A percentile compares a stretch with the other conserved stretches of the same genome.
Evolutionary conservation across 2,797 vertebrate genomes (phyloP).

Genomic region (Coregonus sp.): DNA sequence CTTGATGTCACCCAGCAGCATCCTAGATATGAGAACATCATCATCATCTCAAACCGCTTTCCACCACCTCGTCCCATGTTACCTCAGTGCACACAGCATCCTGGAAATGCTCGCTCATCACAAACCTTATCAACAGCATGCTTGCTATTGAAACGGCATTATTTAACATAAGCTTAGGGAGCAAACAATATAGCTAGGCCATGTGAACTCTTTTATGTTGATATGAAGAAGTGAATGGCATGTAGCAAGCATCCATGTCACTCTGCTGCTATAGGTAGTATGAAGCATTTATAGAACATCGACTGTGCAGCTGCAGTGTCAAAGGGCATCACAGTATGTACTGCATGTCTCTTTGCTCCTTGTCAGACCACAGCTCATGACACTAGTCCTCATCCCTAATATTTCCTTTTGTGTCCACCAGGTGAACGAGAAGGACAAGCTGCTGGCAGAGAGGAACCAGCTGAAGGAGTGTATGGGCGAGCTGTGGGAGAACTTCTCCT

Average conservation of each 20-base stretch:
- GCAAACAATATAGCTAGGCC: background rate
- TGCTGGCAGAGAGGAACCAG: conserved; percentile 96
- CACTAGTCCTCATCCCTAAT: background rate
- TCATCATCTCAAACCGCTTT: background rate
- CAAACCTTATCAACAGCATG: background rate
- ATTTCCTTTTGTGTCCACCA: conserved; percentile 59
- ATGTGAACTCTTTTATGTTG: background rate
- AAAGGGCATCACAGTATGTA: background rate
- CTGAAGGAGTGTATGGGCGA: conserved; percentile 98
- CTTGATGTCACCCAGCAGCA: conserved; percentile 13
- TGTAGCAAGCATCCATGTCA: background rate
- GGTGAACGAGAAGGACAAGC: conserved; percentile 97
- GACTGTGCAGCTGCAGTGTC: background rate
- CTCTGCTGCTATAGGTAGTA: background rate
- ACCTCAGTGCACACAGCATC: background rate
- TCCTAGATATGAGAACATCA: conserved; percentile 11
- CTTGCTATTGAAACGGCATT: background rate
- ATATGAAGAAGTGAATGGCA: background rate
- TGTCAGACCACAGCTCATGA: background rate
- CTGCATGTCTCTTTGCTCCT: background rate
- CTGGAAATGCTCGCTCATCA: background rate
- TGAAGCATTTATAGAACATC: background rate
- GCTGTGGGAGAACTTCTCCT: conserved; percentile 98
- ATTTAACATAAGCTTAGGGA: background rate
- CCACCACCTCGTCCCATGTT: background rate